These are phyloP conservation scores for Ctenopoma multispine DNA, from an alignment of 2,797 vertebrate genomes.

Conservation along the genomic window DNA sequence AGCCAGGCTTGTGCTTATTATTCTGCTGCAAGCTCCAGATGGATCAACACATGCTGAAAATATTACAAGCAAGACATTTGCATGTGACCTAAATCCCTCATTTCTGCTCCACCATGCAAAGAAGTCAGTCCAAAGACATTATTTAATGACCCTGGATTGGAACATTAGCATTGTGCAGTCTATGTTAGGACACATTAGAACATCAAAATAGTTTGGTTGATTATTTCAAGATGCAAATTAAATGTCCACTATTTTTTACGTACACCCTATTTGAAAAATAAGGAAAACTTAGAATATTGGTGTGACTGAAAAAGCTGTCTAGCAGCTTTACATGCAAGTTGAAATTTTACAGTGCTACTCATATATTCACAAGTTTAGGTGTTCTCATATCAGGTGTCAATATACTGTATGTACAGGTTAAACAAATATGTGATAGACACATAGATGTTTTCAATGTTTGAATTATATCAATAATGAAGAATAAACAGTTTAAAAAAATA, in stretches of 20 bases:
- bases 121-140: slow-evolving; percentile 60
- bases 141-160: slow-evolving; percentile 35
- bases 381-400: background rate
- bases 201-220: background rate
- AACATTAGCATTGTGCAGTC: slow-evolving; percentile 30
- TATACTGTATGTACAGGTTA: background rate
- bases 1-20: slow-evolving; percentile 80
- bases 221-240: background rate
- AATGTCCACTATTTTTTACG: no score
- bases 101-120: slow-evolving; percentile 77
- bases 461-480: background rate
- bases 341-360: background rate
- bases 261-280: no score
- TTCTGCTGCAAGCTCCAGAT: slow-evolving; percentile 83
- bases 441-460: slow-evolving; percentile 4
- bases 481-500: slow-evolving; percentile 29
- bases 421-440: background rate
- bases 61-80: slow-evolving; percentile 83
- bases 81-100: slow-evolving; percentile 86
- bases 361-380: no score
- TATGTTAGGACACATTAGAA: background rate
- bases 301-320: background rate
- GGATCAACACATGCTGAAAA: slow-evolving; percentile 88
- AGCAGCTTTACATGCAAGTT: no score
- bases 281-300: background rate